Base-by-base conservation (phyloP, 2,797 vertebrate genomes). In the Malacoraja senta region DNA sequence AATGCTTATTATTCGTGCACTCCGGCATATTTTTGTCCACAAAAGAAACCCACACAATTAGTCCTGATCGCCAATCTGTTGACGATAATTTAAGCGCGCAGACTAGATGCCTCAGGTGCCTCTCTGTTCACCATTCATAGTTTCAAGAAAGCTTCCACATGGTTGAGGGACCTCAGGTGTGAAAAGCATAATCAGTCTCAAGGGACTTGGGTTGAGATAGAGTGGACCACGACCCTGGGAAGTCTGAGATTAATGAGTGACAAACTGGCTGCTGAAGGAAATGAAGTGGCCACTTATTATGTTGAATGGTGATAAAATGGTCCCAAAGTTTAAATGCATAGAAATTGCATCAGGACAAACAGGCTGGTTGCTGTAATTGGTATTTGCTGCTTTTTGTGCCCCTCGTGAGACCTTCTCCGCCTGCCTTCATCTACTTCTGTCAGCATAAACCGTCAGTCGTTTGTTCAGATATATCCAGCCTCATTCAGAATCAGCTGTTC, bases 101-200 rank as follows among this genome's bases (percentile, higher is more conserved):
- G 61, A 88, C 13, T 65, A 88, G 29, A 65, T 65, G 13, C 15
- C 19, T 32, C 17, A 61, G 6, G 15, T 65, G 17, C 65, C 58
- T 86, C 26, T 6, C 84, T 88, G 2, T 19, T 17, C 61, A 65
- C 61, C 84, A 88, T 65, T 88, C n/a, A 7, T 0, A 65, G 65
- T 88, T 65, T 65, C 84, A 88, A 65, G 61, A n/a, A 88, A 88
- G n/a, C 29, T 15, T 65, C 32, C n/a, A 35, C n/a, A 8, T 88
- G 61, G 32, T 63, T 58, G 44, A 83, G 26, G 58, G 10, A 24
- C 21, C 9, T 61, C 83, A 86, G 63, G 10, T 65, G 29, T 63
- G 63, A n/a, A 86, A 86, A n/a, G 6, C 29, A 63, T 86, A 86
- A 86, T 86, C 63, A 86, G 29, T 86, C 83, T 86, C 83, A 65